These are phyloP conservation scores for Liolophura sinensis DNA, from an alignment of 1,140 invertebrate species.

Conservation along the genomic window DNA sequence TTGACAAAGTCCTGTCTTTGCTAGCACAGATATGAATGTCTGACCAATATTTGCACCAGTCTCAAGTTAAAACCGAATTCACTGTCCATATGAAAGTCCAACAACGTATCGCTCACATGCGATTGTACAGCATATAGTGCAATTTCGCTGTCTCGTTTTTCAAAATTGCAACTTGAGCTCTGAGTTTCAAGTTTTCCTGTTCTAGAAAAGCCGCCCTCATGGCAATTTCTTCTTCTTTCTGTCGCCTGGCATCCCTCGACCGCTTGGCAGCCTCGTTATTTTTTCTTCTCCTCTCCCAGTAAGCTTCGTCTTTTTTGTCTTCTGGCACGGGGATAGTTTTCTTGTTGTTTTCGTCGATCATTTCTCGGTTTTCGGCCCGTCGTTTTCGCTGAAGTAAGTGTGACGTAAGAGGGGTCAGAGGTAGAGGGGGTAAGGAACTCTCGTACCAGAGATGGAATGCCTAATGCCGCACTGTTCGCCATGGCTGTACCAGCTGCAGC, in stretches of 20 bases:
- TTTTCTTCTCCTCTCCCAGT: conserved; percentile 58
- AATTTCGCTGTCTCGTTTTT: conserved; percentile 60
- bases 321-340: conserved; percentile 39
- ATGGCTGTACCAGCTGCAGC: conserved; percentile 14
- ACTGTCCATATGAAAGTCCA: too few species aligned
- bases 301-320: conserved; percentile 53
- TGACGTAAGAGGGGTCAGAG: conserved; percentile 42
- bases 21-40: too few species aligned
- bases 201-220: conserved; percentile 55
- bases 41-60: too few species aligned
- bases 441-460: conserved; percentile 33
- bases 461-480: conserved; percentile 13
- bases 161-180: conserved; percentile 51
- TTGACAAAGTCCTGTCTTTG: too few species aligned
- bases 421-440: conserved; percentile 30
- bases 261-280: conserved; percentile 61
- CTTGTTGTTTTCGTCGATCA: conserved; percentile 23
- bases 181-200: conserved; percentile 57
- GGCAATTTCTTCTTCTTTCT: conserved; percentile 58
- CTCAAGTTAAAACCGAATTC: too few species aligned
- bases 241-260: conserved; percentile 54
- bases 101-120: conserved; percentile 1
- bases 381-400: conserved; percentile 48
- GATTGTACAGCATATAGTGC: conserved; percentile 63
- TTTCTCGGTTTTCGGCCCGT: conserved; percentile 12